Evolutionary conservation across 2,113 vertebrate genomes (phyloP), one percentile per base, ranked within the genome.

Genomic region (Eptatretus burgeri): DNA sequence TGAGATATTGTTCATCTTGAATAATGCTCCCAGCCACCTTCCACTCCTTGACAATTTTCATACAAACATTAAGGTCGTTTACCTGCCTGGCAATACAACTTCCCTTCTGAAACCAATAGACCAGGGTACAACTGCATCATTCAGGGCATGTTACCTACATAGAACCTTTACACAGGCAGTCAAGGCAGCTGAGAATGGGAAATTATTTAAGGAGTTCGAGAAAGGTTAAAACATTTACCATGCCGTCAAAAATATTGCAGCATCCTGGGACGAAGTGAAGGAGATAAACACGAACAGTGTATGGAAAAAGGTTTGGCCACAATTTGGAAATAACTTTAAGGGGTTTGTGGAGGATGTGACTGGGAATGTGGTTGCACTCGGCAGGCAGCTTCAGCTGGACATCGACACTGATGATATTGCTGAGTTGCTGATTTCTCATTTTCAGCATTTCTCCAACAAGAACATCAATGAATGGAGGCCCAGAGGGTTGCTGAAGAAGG

Each of bases 111-210:
- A 71, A 62, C 65, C 66, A 17, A 63, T 65, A 62, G 63, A 56
- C 17, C 66, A 69, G 49, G 64, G 68, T 9, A 18, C 65, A 17
- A 20, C 63, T 50, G 63, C 64, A 14, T 56, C 52, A 56, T 56
- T 72, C 51, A 69, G 67, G 66, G 65, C 65, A 64, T 53, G 67
- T 63, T 68, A 70, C 52, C 49, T 67, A 14, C 66, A 18, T 67
- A 49, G 53, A n/a, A 70, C 50, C 14, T 56, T 56, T 56, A 17
- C 14, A 56, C 14, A 66, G 66, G 64, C 51, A 64, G 5, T 62
- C 64, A 63, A 52, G 68, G 67, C 65, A 17, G 17, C 51, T 41
- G 19, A 64, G 60, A 62, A 65, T 63, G 9, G 49, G 18, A 49
- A 63, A 64, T 50, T n/a, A n/a, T 10, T 41, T 60, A 3, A 41